Evolutionary conservation across 2,113 vertebrate genomes (phyloP).

Genomic region (Heptranchias perlo): DNA sequence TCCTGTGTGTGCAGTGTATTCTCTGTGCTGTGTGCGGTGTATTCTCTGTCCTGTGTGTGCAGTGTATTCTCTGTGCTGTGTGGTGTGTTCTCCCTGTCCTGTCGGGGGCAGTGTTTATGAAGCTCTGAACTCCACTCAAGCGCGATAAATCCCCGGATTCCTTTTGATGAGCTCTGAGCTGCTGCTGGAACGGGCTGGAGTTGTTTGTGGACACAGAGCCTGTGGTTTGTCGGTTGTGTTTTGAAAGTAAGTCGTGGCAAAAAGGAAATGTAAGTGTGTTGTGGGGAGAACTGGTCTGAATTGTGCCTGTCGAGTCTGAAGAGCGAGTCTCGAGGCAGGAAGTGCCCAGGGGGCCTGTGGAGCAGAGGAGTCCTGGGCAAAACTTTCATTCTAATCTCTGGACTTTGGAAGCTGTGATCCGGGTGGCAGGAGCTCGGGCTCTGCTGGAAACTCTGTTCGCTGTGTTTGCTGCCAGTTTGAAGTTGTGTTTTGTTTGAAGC

Average conservation of each 20-base stretch:
- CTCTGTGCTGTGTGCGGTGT: too few relatives aligned
- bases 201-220: neutral
- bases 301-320: neutral
- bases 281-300: too few relatives aligned
- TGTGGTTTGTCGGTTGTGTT: neutral
- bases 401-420: neutral
- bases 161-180: neutral
- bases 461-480: neutral
- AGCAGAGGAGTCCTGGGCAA: too few relatives aligned
- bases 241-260: neutral
- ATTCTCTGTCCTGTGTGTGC: too few relatives aligned
- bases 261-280: neutral
- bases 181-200: neutral
- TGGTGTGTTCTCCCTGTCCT: neutral
- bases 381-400: neutral
- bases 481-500: neutral
- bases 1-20: too few relatives aligned
- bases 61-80: neutral
- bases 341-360: too few relatives aligned
- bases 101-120: neutral
- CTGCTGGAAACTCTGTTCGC: neutral
- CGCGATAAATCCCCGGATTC: neutral
- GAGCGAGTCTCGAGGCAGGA: too few relatives aligned
- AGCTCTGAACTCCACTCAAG: neutral
- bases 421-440: neutral